A percentile compares a stretch with the other conserved stretches of the same genome.
Conservation (phyloP, 2,797 vertebrate species). For the Steatocranus sp. region DNA sequence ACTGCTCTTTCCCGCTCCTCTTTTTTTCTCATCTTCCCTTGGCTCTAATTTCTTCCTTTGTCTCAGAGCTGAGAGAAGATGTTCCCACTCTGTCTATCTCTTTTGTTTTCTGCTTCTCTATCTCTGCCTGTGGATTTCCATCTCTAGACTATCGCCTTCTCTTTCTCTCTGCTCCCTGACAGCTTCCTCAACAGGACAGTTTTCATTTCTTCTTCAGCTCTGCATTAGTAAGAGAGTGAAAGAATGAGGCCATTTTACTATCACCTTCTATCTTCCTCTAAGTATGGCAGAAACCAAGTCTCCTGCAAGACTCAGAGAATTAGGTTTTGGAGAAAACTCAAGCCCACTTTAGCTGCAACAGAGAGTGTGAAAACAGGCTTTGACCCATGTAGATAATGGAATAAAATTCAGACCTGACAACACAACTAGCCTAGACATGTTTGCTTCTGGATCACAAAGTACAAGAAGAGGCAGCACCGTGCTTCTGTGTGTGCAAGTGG, state of each 20-base stretch:
- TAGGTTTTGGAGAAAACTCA: not conserved
- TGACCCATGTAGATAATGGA: conserved; percentile 8
- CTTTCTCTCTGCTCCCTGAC: not conserved
- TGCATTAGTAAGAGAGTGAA: conserved; percentile 34
- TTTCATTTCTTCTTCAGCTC: conserved; percentile 31
- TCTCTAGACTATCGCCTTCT: not conserved
- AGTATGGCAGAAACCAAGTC: not conserved
- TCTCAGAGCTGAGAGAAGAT: conserved; percentile 10
- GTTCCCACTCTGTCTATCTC: not conserved
- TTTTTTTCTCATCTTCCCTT: conserved; percentile 3
- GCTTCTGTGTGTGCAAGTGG: conserved; percentile 16
- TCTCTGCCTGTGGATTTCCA: not conserved
- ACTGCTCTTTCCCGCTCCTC: conserved; percentile 59
- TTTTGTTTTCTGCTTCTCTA: conserved; percentile 20
- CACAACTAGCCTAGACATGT: conserved; percentile 5
- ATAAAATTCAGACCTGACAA: conserved; percentile 1
- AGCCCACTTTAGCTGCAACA: not conserved
- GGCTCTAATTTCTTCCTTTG: conserved; percentile 35
- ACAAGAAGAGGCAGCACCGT: not conserved
- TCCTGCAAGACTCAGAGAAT: conserved; percentile 6
- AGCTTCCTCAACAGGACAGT: conserved; percentile 8
- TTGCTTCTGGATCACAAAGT: not conserved
- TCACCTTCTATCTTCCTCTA: conserved; percentile 25
- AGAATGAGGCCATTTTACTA: conserved; percentile 56
- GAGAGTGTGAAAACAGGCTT: not conserved